Evolutionary conservation across 1,140 invertebrate species (phyloP), one percentile per base, ranked within the genome.

Genomic region (Stenopsyche tienmushanensis): DNA sequence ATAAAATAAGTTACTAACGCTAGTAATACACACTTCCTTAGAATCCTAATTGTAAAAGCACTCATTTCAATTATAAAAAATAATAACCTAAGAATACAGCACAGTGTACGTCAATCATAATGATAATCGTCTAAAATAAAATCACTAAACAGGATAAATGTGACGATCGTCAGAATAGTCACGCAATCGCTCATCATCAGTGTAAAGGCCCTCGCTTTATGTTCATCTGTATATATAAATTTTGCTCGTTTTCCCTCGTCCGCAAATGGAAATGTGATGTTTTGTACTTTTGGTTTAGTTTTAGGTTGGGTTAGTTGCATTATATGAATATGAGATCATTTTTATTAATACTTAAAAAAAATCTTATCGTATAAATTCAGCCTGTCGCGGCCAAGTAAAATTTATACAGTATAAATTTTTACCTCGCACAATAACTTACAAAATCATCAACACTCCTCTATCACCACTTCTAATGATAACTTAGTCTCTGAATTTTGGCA

Each of bases 281-380:
- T 69, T 71, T 64, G 62, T 63, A 65, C 63, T 71, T 67, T 70
- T 45, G 42, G 64, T 57, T 58, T 52, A 68, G 25, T 59, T 53
- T 70, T 52, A 49, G 45, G 45, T 70, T 59, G 57, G 57, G 50
- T 67, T 64, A 62, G 55, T 64, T 65, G 53, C 20, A 39, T 70
- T 70, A 65, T 47, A 68, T 58, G 58, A 71, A 67, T 68, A 71
- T 71, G 69, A 71, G 69, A 71, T 71, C 69, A 71, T 65, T 66
- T 64, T 44, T 67, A 47, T 52, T 26, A 62, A 50, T 52, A 39
- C 25, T 52, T 50, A 50, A 49, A 49, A 45, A 52, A 50, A 50
- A 47, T 42, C 57, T 47, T 60, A 47, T 47, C 41, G 15, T 21
- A 17, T 39, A 60, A 47, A 15, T 60, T 55, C 44, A 39, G 45